Conservation (phyloP, 2,797 vertebrate genomes). For the Esox lucius region DNA sequence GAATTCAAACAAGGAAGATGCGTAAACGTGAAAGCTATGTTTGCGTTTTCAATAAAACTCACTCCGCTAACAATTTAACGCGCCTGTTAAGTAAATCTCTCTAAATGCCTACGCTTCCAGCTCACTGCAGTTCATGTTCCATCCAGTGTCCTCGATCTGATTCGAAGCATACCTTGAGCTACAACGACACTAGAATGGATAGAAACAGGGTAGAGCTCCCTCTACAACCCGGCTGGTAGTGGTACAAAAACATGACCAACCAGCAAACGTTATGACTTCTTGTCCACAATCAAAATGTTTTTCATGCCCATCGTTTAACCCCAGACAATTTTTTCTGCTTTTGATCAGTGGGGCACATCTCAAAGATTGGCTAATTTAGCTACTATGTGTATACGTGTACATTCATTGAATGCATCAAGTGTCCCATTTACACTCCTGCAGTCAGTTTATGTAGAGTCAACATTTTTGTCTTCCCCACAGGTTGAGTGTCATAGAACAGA, state of each 20-base stretch:
- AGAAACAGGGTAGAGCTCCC: conserved; percentile 79
- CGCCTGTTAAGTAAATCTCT: not conserved
- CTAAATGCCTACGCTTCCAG: not conserved
- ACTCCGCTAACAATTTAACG: not conserved
- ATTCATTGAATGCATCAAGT: not conserved
- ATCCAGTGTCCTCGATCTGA: conserved; percentile 59
- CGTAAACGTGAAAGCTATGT: conserved; percentile 33
- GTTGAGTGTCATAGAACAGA: conserved; percentile 49
- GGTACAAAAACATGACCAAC: conserved; percentile 71
- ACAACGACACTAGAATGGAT: conserved; percentile 48
- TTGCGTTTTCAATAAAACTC: not conserved
- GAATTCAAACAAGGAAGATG: conserved; percentile 50
- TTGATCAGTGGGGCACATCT: not conserved
- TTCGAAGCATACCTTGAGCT: conserved; percentile 66
- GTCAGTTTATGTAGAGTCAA: conserved; percentile 26
- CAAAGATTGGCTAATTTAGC: not conserved
- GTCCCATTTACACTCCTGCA: not conserved
- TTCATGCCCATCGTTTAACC: conserved; percentile 38
- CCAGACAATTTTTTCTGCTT: conserved; percentile 4
- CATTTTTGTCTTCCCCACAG: conserved; percentile 48
- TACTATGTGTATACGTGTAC: not conserved
- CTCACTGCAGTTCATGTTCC: conserved; percentile 34
- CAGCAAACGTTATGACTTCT: not conserved
- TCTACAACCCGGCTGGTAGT: conserved; percentile 81
- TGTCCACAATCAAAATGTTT: conserved; percentile 14